These are phyloP conservation scores for Chaenocephalus aceratus DNA, from an alignment of 2,113 vertebrate species.

Conservation along the genomic window DNA sequence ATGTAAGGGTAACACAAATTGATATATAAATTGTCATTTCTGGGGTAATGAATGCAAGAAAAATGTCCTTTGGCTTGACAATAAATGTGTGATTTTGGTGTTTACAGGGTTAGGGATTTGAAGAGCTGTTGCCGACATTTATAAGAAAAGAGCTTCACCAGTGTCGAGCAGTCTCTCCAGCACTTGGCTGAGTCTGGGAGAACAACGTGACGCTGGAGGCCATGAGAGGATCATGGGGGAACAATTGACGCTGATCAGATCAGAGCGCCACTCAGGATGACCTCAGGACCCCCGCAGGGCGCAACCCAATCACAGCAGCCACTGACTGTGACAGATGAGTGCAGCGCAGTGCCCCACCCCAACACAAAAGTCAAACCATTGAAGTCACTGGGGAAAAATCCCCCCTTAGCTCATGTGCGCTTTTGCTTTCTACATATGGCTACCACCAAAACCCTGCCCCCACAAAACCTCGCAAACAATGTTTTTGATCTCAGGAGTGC, in stretches of 20 bases:
- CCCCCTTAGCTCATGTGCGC: slow-evolving; percentile 50
- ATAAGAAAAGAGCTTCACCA: neutral
- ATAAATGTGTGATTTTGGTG: neutral
- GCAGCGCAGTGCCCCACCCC: slow-evolving; percentile 55
- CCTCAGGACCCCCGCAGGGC: slow-evolving; percentile 80
- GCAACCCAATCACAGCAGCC: slow-evolving; percentile 81
- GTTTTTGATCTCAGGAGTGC: slow-evolving; percentile 73
- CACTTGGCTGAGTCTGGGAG: slow-evolving; percentile 16
- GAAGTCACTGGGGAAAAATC: slow-evolving; percentile 61
- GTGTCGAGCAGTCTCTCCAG: slow-evolving; percentile 10
- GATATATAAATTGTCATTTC: no score
- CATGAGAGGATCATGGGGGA: slow-evolving; percentile 49
- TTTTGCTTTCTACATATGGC: slow-evolving; percentile 48
- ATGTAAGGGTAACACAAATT: no score
- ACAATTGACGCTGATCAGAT: slow-evolving; percentile 70
- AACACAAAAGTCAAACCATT: slow-evolving; percentile 75
- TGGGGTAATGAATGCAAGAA: no score
- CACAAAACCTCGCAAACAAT: neutral
- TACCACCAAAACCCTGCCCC: slow-evolving; percentile 10
- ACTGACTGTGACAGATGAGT: slow-evolving; percentile 77
- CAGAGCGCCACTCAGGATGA: slow-evolving; percentile 76
- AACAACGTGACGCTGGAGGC: slow-evolving; percentile 51
- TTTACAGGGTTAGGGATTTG: neutral
- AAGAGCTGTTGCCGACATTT: slow-evolving; percentile 4
- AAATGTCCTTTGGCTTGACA: neutral